Base-by-base conservation (phyloP, 1,140 invertebrate species). In the Pollicipes pollicipes region DNA sequence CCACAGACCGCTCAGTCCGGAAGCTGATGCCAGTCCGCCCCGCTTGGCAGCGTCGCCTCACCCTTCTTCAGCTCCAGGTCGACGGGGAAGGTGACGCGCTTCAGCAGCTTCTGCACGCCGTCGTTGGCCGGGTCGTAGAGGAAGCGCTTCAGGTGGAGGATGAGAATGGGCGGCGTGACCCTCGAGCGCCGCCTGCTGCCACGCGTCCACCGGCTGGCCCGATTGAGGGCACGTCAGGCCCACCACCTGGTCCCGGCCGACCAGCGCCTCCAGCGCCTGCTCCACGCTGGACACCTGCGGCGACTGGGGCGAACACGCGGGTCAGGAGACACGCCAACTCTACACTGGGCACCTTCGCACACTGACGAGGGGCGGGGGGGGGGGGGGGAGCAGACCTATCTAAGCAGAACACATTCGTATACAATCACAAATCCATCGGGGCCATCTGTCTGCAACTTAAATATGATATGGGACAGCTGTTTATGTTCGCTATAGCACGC, bases 1-100 rank as follows among this genome's bases (percentile, higher is more conserved):
- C n/a, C n/a, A n/a, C n/a, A n/a, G n/a, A n/a, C n/a, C n/a, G n/a
- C n/a, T n/a, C n/a, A n/a, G n/a, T n/a, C n/a, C n/a, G n/a, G n/a
- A n/a, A n/a, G n/a, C n/a, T n/a, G n/a, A n/a, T n/a, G n/a, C n/a
- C n/a, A n/a, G n/a, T n/a, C n/a, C n/a, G n/a, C n/a, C n/a, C n/a
- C n/a, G n/a, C n/a, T n/a, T n/a, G n/a, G n/a, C n/a, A n/a, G n/a
- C n/a, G n/a, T n/a, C n/a, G n/a, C 35, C 35, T 35, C 82, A 95
- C 92, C 94, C 76, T 85, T 84, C 79, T 90, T 90, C 74, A 97
- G 86, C 82, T 95, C 94, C 24, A 97, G 82, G 77, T 95, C 90
- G 68, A 95, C 84, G 0, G 88, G 87, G 80, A 92, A 95, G 75
- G 93, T 90, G 26, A 96, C 84, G 72, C 86, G 88, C 81, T 96